Base-by-base conservation (phyloP, 2,113 vertebrate genomes). In the Crotophaga sulcirostris region DNA sequence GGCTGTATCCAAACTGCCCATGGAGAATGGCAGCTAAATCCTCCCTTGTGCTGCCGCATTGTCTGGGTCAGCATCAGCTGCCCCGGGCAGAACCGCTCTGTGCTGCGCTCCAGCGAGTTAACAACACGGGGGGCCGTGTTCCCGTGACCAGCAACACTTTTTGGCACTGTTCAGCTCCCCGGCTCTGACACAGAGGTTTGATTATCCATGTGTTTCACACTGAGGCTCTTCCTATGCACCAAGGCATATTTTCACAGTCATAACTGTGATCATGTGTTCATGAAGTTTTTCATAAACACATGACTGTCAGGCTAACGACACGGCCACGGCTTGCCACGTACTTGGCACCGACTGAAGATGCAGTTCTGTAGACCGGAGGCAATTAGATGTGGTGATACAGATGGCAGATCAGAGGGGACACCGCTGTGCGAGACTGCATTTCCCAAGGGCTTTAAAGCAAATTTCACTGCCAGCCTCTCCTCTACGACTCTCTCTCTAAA, bases 101-200 rank as follows among this genome's bases (percentile, higher is more conserved):
- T 0, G 21, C 67, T 8, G 26, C 0, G 38, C 64, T 94, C 69
- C 85, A 49, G 56, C 1, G 2, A 33, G 54, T 40, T 19, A 31
- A 34, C 75, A 90, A 51, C 4, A 21, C 0, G 0, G 56, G 52
- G 17, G 40, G 42, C 23, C 1, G 2, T 1, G 1, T 33, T 67
- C 68, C 60, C 1, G 0, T 70, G 73, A 87, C 58, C n/a, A 16
- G 72, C 40, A 63, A 70, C n/a, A 11, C 9, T 81, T 80, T 79
- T 45, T n/a, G 60, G n/a, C 62, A 28, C 36, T 13, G 13, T 84
- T 60, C 26, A 79, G 24, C 14, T 56, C 66, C 52, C 52, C 74
- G 55, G 87, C 42, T 60, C 54, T 25, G 42, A 44, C 62, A 36
- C 13, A 52, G 40, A 70, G 55, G 28, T 80, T 74, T 64, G 21